These are phyloP conservation scores for Temnothorax unifasciatus DNA, from an alignment of 2,888 invertebrate genomes.

Conservation along the genomic window DNA sequence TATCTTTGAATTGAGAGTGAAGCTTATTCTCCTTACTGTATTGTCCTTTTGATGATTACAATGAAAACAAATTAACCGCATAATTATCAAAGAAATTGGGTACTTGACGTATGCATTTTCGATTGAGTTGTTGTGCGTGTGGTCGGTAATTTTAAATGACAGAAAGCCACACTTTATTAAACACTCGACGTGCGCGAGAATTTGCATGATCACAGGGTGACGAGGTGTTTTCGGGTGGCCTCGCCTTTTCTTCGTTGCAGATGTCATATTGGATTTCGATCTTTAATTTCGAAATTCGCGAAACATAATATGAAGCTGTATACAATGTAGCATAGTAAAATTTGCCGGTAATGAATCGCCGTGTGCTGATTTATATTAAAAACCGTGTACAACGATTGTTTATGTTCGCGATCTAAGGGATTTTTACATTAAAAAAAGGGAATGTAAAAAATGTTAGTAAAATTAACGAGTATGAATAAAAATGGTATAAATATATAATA, in stretches of 20 bases:
- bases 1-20: neutral
- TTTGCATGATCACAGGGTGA: constrained; percentile 47
- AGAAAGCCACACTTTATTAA: constrained; percentile 41
- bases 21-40: neutral
- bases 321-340: neutral
- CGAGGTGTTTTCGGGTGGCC: constrained; percentile 12
- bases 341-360: neutral
- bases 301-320: neutral
- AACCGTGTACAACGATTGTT: neutral
- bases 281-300: neutral
- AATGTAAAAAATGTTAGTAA: neutral
- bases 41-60: neutral
- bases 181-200: constrained; percentile 15
- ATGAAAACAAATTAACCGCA: neutral
- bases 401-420: neutral
- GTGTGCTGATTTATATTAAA: neutral
- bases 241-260: neutral
- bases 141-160: constrained; percentile 41
- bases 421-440: neutral
- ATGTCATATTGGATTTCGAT: constrained; percentile 14
- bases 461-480: neutral
- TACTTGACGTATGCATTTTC: neutral
- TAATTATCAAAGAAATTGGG: neutral
- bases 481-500: neutral
- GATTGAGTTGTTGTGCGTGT: constrained; percentile 18